A percentile compares a stretch with the other conserved stretches of the same genome.
phyloP scores from a whole-genome alignment of 1,140 invertebrate species.

The Drosophila tropicalis region DNA sequence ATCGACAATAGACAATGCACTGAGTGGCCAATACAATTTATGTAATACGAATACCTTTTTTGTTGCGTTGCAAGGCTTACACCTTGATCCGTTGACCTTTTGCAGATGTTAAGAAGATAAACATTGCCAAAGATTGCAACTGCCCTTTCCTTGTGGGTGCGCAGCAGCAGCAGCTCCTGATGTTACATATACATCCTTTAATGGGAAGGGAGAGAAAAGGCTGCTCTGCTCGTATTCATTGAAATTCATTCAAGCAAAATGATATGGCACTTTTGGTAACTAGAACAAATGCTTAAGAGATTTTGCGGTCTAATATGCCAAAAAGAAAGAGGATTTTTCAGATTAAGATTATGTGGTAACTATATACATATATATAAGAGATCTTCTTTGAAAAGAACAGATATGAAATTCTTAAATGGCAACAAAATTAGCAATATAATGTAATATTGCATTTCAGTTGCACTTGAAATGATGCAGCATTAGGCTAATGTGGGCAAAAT shows the following conservation, averaged over 20 bases:
- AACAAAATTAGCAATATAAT: background rate
- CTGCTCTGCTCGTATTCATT: slow-evolving; percentile 15
- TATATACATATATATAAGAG: background rate
- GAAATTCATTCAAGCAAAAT: slow-evolving; percentile 12
- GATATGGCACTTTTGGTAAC: slow-evolving; percentile 8
- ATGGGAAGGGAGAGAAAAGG: slow-evolving; percentile 24
- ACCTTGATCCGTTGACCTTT: slow-evolving; percentile 67
- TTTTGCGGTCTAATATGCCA: slow-evolving; percentile 52
- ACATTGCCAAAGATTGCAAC: slow-evolving; percentile 15
- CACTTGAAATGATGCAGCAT: background rate
- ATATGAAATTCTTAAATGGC: background rate
- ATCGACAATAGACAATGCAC: slow-evolving; percentile 22
- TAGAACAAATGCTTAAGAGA: slow-evolving; percentile 8
- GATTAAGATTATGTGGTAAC: slow-evolving; percentile 6
- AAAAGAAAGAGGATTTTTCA: slow-evolving; percentile 7
- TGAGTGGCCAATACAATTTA: slow-evolving; percentile 14
- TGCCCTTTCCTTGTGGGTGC: slow-evolving; percentile 40
- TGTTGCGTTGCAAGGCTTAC: slow-evolving; percentile 42
- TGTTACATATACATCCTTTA: slow-evolving; percentile 38
- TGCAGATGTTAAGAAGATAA: slow-evolving; percentile 61
- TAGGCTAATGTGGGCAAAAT: background rate
- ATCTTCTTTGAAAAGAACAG: background rate
- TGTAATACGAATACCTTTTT: slow-evolving; percentile 47
- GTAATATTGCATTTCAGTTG: background rate
- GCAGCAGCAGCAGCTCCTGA: slow-evolving; percentile 31